Percentiles rank a stretch among this genome's conserved stretches.
Conservation (phyloP, 2,113 vertebrate species). For the Thalassoma bifasciatum region DNA sequence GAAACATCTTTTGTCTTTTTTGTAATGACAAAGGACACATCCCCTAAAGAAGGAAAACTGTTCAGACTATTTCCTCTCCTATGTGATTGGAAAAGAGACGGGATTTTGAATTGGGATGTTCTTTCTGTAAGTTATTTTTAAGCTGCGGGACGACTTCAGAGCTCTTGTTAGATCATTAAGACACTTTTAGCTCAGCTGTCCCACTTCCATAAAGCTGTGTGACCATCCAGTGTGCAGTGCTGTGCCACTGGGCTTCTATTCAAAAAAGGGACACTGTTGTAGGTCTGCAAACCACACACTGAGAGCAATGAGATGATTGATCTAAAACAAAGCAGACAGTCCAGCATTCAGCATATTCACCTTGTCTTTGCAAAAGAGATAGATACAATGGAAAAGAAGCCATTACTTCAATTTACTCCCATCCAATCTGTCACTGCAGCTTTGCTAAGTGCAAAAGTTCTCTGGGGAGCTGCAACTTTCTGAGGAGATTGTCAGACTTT, state of each 20-base stretch:
- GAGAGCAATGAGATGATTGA: constrained; percentile 39
- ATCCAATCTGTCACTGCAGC: constrained; percentile 43
- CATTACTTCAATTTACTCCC: constrained; percentile 8
- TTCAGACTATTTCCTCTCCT: background rate
- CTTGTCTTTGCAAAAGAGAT: constrained; percentile 29
- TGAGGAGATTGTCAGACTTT: constrained; percentile 50
- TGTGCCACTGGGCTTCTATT: constrained; percentile 44
- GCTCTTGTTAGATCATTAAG: constrained; percentile 1
- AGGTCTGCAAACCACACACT: constrained; percentile 29
- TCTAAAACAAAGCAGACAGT: constrained; percentile 17
- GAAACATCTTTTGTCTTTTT: background rate
- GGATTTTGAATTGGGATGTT: background rate
- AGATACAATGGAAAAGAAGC: constrained; percentile 29
- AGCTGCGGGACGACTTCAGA: background rate
- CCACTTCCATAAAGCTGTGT: constrained; percentile 47
- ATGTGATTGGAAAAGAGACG: background rate
- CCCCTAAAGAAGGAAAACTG: constrained; percentile 30
- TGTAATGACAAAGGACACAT: constrained; percentile 9
- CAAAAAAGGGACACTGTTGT: constrained; percentile 54
- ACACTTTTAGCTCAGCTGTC: constrained; percentile 42
- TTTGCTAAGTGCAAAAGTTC: constrained; percentile 57
- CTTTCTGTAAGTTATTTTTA: constrained; percentile 1
- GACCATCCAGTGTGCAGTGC: constrained; percentile 55
- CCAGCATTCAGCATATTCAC: constrained; percentile 21
- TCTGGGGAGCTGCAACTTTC: constrained; percentile 44